Conservation (phyloP, 2,797 vertebrate genomes). For the Diceros bicornis region DNA sequence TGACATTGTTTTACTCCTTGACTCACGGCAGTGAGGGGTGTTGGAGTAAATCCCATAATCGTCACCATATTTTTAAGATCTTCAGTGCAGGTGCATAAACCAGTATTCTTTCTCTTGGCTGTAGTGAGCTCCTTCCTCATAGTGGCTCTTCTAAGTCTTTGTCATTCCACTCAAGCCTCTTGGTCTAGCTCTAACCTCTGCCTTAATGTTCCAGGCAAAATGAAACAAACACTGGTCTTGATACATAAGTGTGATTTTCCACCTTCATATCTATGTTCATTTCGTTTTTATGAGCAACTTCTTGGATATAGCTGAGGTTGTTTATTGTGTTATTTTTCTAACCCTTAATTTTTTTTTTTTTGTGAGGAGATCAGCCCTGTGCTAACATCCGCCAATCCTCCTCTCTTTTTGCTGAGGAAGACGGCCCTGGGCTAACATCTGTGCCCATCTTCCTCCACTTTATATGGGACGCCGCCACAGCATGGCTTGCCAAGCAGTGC, state of each 20-base stretch:
- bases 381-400: no score
- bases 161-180: background rate
- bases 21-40: accelerated
- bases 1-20: background rate
- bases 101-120: background rate
- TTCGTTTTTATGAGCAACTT: background rate
- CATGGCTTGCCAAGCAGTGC: no score
- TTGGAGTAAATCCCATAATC: background rate
- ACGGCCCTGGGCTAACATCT: no score
- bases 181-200: background rate
- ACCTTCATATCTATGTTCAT: background rate
- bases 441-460: no score
- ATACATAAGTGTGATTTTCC: background rate
- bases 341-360: no score
- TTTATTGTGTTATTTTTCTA: background rate
- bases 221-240: background rate
- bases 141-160: background rate
- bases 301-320: background rate
- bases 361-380: no score
- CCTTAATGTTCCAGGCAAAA: background rate
- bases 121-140: background rate
- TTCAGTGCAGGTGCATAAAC: background rate
- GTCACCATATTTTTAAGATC: background rate
- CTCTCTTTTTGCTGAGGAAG: no score
- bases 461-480: no score